Evolutionary conservation across 2,113 vertebrate genomes (phyloP).

Genomic region (Callionymus lyra): DNA sequence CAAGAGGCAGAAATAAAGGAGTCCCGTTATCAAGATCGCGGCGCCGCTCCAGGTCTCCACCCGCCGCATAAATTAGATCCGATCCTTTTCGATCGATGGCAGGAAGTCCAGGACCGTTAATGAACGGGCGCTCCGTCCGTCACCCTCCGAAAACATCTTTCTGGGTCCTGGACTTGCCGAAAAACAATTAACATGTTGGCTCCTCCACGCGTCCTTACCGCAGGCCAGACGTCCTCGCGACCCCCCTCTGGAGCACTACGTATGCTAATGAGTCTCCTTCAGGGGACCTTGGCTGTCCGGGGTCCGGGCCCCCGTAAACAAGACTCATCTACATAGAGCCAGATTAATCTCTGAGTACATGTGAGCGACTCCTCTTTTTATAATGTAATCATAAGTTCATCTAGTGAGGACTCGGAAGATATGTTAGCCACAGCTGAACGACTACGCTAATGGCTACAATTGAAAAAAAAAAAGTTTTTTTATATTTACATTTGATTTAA

Average conservation of each 20-base stretch:
- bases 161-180: slow-evolving; percentile 71
- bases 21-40: slow-evolving; percentile 39
- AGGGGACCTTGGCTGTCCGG: slow-evolving; percentile 80
- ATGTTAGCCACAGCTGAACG: no score
- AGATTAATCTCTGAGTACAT: no score
- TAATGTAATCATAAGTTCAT: no score
- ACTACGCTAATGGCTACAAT: no score
- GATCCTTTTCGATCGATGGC: slow-evolving; percentile 40
- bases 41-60: slow-evolving; percentile 38
- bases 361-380: no score
- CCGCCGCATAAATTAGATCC: slow-evolving; percentile 51
- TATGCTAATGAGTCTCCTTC: slow-evolving; percentile 93
- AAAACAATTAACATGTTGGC: slow-evolving; percentile 82
- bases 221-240: slow-evolving; percentile 76
- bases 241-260: no score
- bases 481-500: no score
- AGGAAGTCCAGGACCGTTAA: slow-evolving; percentile 25
- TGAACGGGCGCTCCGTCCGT: no score
- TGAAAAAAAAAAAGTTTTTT: no score
- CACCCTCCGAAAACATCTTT: no score
- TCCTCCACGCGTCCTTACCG: slow-evolving; percentile 80
- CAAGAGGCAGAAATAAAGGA: slow-evolving; percentile 37
- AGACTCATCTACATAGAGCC: slow-evolving; percentile 54
- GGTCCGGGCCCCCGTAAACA: slow-evolving; percentile 75
- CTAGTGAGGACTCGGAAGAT: no score